Percentiles rank a stretch among this genome's conserved stretches.
These are phyloP conservation scores for Spea bombifrons DNA, from an alignment of 2,113 vertebrate genomes.

Conservation along the genomic window DNA sequence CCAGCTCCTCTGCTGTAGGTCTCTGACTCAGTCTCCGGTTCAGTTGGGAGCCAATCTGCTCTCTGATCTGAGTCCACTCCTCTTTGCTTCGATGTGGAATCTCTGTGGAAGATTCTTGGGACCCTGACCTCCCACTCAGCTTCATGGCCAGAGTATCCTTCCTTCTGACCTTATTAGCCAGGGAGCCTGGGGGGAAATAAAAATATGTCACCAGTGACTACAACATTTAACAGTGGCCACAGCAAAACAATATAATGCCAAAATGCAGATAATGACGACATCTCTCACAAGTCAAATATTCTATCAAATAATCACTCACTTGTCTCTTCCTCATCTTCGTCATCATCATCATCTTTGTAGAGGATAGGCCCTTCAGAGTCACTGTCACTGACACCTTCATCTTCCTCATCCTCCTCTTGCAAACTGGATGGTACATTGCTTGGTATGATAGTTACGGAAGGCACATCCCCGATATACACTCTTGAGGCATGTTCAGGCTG, in stretches of 20 bases:
- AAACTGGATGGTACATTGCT: slow-evolving; percentile 69
- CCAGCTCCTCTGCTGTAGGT: slow-evolving; percentile 90
- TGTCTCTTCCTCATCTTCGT: slow-evolving; percentile 86
- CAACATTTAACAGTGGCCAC: too few relatives aligned
- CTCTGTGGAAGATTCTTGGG: slow-evolving; percentile 70
- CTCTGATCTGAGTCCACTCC: slow-evolving; percentile 93
- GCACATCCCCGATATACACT: slow-evolving; percentile 70
- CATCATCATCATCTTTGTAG: slow-evolving; percentile 82
- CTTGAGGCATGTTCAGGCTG: slow-evolving; percentile 51
- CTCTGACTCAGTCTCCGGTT: slow-evolving; percentile 94
- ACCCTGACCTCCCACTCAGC: slow-evolving; percentile 66
- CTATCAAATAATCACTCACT: slow-evolving; percentile 61
- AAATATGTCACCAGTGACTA: too few relatives aligned
- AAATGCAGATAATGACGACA: too few relatives aligned
- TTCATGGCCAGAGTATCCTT: slow-evolving; percentile 96
- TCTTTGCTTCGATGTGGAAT: slow-evolving; percentile 92
- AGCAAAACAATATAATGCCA: too few relatives aligned
- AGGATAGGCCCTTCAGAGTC: slow-evolving; percentile 90
- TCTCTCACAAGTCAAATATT: background rate
- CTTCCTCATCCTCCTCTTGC: slow-evolving; percentile 76
- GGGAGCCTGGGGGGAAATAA: slow-evolving; percentile 63
- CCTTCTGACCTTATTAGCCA: slow-evolving; percentile 92
- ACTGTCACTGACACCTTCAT: slow-evolving; percentile 77
- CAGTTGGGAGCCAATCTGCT: slow-evolving; percentile 88
- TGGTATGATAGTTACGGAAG: slow-evolving; percentile 75